Evolutionary conservation across 1,140 invertebrate species (phyloP), one percentile per base, ranked within the genome.

Genomic region (Aphelenchoides besseyi): DNA sequence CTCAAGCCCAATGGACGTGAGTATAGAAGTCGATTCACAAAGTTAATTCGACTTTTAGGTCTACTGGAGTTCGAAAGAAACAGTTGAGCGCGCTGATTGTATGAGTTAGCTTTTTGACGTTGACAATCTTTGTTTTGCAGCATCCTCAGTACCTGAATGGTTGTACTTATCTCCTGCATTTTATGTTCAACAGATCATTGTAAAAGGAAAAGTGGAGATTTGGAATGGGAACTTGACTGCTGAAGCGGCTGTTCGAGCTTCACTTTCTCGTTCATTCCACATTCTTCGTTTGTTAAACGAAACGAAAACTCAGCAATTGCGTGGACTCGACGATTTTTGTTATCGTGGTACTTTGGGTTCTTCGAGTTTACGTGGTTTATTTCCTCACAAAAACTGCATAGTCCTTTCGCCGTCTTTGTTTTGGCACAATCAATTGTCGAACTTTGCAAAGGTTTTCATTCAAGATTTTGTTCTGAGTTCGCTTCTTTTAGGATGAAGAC

Each of bases 1-100:
- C 18, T 76, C 70, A n/a, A 72, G 59, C 9, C 80, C 79, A 3
- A 79, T 82, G 61, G 79, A 80, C 54, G 76, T n/a, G n/a, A n/a
- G n/a, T n/a, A 79, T 0, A 70, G 73, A 2, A 35, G 33, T 48
- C 16, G 32, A 28, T 32, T 8, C 16, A 5, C 9, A 35, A n/a
- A 26, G n/a, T 29, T 35, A 48, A 12, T 74, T 36, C 23, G n/a
- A 18, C 37, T 55, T 41, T n/a, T n/a, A n/a, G n/a, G n/a, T 41
- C 48, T 52, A 48, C 32, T 61, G 66, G 70, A 52, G 52, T 33
- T 30, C 36, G 9, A 18, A 16, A 5, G 3, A 18, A 35, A 54
- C 48, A 53, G 54, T 32, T 67, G 33, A 37, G 37, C 28, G n/a
- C 26, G 67, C 37, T 57, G 12, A 69, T 28, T 2, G 55, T 68